Evolutionary conservation across 92 coral and sea anemone species (phyloP).

Genomic region (Palythoa heliodiscus): DNA sequence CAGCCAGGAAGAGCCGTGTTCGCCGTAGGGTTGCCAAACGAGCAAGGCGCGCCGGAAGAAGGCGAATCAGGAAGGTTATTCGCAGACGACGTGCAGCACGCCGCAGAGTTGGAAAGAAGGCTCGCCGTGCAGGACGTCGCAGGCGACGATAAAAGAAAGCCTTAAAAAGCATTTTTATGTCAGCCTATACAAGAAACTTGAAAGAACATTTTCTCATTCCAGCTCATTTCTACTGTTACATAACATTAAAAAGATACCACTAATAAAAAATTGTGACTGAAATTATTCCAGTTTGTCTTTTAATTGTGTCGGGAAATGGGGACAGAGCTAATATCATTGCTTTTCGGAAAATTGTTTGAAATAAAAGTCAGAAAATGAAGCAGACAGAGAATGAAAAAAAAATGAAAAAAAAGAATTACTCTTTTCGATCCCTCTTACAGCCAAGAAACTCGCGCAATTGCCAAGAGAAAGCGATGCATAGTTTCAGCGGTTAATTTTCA

Average conservation of each 20-base stretch:
- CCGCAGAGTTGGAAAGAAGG: slow-evolving; percentile 41
- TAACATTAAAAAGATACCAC: neutral
- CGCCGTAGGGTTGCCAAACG: slow-evolving; percentile 41
- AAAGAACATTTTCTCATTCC: slow-evolving; percentile 8
- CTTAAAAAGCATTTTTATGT: neutral
- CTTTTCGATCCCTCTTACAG: too few relatives aligned
- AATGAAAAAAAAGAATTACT: too few relatives aligned
- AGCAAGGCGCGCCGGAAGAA: slow-evolving; percentile 27
- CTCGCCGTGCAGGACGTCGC: slow-evolving; percentile 37
- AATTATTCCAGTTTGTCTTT: neutral
- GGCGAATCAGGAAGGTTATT: slow-evolving; percentile 24
- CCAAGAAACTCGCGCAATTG: too few relatives aligned
- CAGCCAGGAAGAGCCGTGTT: slow-evolving; percentile 35
- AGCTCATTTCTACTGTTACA: neutral
- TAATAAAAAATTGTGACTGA: neutral
- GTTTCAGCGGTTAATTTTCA: too few relatives aligned
- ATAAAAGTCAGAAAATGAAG: neutral
- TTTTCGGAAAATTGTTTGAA: neutral
- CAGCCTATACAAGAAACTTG: neutral
- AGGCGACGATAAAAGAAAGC: slow-evolving; percentile 33
- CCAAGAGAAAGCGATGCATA: too few relatives aligned
- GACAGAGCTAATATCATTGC: neutral
- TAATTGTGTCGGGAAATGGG: neutral
- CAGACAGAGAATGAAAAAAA: neutral
- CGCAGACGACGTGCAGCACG: slow-evolving; percentile 40